Percentiles rank a stretch among this genome's conserved stretches.
Conservation (phyloP, 1,140 invertebrate genomes). For the Musca vetustissima region DNA sequence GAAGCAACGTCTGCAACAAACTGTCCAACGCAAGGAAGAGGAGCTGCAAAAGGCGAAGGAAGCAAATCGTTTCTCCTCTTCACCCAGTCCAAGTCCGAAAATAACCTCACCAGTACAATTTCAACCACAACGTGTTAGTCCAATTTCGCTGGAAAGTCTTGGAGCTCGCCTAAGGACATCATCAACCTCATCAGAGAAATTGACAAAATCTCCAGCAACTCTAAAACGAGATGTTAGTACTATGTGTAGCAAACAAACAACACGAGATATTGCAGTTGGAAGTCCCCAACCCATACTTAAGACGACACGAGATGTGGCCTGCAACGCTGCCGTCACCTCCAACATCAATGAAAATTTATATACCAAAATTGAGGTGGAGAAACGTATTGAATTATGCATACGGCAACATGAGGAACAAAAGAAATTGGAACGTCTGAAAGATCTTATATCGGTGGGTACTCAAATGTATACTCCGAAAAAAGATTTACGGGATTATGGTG, state of each 20-base stretch:
- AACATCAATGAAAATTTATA: constrained; percentile 38
- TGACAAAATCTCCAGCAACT: constrained; percentile 29
- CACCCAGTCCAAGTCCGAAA: constrained; percentile 43
- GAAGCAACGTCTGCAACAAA: constrained; percentile 66
- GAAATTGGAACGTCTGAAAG: constrained; percentile 36
- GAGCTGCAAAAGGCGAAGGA: constrained; percentile 55
- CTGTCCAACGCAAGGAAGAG: constrained; percentile 61
- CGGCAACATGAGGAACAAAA: constrained; percentile 29
- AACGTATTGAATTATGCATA: constrained; percentile 36
- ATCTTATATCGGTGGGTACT: constrained; percentile 49
- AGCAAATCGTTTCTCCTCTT: constrained; percentile 48
- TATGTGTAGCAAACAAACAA: constrained; percentile 58
- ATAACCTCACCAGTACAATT: constrained; percentile 43
- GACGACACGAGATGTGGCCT: constrained; percentile 33
- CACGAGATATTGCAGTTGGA: constrained; percentile 41
- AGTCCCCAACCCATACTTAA: constrained; percentile 27
- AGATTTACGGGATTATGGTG: constrained; percentile 39
- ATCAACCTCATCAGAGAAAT: constrained; percentile 34
- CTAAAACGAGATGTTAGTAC: constrained; percentile 66
- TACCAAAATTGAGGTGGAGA: constrained; percentile 36
- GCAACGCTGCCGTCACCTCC: constrained; percentile 30
- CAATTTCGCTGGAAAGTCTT: constrained; percentile 49
- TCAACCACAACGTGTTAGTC: constrained; percentile 50
- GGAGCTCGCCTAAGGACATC: constrained; percentile 44
- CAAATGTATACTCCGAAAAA: constrained; percentile 47